Base-by-base conservation (phyloP, 2,113 vertebrate species). In the Coregonus clupeaformis region DNA sequence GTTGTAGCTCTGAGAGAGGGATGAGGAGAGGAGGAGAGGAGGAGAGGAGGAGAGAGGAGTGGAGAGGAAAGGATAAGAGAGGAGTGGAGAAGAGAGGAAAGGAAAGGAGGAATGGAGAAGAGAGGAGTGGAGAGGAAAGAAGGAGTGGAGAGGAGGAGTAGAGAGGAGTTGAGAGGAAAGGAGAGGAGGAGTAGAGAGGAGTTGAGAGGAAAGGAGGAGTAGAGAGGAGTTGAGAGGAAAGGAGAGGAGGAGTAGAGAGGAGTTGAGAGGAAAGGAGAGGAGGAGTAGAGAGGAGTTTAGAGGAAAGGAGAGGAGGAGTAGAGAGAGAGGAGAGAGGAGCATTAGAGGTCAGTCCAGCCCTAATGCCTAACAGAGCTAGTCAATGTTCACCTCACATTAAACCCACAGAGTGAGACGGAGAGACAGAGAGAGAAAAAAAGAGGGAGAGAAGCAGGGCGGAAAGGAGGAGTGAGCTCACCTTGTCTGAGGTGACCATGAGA, bases 401-500 rank as follows among this genome's bases (percentile, higher is more conserved):
- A 62, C 14, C 30, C 18, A 73, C 71, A 30, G 5, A 27, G 13
- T 11, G 25, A 49, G 6, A 76, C 12, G 25, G 47, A n/a, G 22
- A 67, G 32, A 22, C 36, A 36, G 7, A 29, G 64, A 36, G 36
- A n/a, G n/a, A n/a, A n/a, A 42, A 42, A 42, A 0, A 42, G 36
- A 42, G 36, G 9, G 9, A 42, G 36, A 36, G 36, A 42, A 42
- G 36, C 36, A 42, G 36, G 36, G 36, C 0, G 64, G 64, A 62
- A 13, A 5, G 9, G 25, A 30, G 25, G 2, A 27, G 64, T 42
- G 36, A 71, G 2, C 92, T 95, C 92, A 98, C 97, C 93, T 98
- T 99, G 85, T 99, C 97, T 91, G 97, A 97, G 89, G 97, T 94
- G 89, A 97, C 95, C 92, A 97, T 96, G 86, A 98, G 94, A 84